Evolutionary conservation across 2,888 invertebrate genomes (phyloP), one percentile per base, ranked within the genome.

Genomic region (Eristalis arbustorum): DNA sequence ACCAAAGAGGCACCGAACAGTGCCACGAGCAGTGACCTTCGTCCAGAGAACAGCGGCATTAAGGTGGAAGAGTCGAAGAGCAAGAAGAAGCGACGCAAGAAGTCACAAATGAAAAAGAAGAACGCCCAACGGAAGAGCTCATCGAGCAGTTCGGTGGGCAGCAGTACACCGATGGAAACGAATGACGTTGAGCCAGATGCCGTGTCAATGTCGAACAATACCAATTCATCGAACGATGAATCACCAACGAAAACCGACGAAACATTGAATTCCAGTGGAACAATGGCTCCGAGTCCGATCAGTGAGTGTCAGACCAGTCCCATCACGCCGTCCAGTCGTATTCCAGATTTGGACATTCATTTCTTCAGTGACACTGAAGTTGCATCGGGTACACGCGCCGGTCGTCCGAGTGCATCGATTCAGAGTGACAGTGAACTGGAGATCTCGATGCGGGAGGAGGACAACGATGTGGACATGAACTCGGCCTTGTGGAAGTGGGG

Each of bases 401-500:
- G 96, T 42, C 95, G 98, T 82, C 95, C 96, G 56, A 95, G 96
- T 88, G 96, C 97, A 14, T 98, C 98, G 8, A 95, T 97, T 84
- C 98, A 98, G 92, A 98, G 98, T 59, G 99, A 99, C 93, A 98
- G 98, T 0, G 99, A 99, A 92, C 96, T 98, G 91, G 98, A 98
- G 93, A 95, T 95, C 84, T 92, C 93, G 0, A 90, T 92, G 90
- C 91, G 93, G 28, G 92, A 91, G 42, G 92, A 95, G 84, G 91
- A 90, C 23, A 89, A 75, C 69, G 90, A 89, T 37, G 89, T 77
- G 13, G 91, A 92, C 88, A 85, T 90, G 22, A 90, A 91, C 81
- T 90, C 91, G 66, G 91, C 92, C 34, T 96, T 96, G 76, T 98
- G 98, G 98, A 95, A 96, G 89, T 97, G 98, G 98, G 98, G 98